Evolutionary conservation across 2,888 invertebrate species (phyloP).

Genomic region (Pandemis heparana): DNA sequence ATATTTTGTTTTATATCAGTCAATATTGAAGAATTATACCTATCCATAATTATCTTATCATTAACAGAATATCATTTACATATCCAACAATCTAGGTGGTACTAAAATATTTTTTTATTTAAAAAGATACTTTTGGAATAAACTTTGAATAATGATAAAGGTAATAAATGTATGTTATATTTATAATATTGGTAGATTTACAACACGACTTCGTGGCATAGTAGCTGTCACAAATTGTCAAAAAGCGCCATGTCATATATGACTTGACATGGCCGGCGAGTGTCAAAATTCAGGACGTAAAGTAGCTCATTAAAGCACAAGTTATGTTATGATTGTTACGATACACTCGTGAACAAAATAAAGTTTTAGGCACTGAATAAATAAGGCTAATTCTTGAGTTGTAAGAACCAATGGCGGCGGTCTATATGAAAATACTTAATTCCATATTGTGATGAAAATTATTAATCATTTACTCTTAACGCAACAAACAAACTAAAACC

Average conservation of each 20-base stretch:
- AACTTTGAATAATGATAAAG: constrained; percentile 41
- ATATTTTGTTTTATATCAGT: constrained; percentile 56
- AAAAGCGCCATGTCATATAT: constrained; percentile 3
- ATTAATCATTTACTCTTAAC: background rate
- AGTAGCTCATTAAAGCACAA: constrained; percentile 11
- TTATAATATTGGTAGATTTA: constrained; percentile 31
- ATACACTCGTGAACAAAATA: constrained; percentile 6
- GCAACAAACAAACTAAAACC: too few relatives aligned
- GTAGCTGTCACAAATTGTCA: constrained; percentile 2
- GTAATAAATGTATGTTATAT: constrained; percentile 28
- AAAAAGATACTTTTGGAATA: constrained; percentile 42
- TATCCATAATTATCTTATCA: constrained; percentile 32
- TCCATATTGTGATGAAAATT: constrained; percentile 6
- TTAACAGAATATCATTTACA: constrained; percentile 30
- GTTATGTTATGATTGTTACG: too few relatives aligned
- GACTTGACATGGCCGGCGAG: background rate
- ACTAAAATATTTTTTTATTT: constrained; percentile 37
- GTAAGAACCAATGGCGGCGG: constrained; percentile 3
- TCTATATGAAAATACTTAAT: background rate
- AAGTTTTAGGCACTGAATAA: constrained; percentile 26
- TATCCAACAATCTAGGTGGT: constrained; percentile 45
- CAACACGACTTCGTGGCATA: background rate
- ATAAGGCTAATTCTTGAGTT: constrained; percentile 10
- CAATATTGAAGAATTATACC: constrained; percentile 55
- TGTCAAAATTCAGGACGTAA: background rate